Conservation (phyloP, 2,797 vertebrate species). For the Lagorchestes hirsutus region DNA sequence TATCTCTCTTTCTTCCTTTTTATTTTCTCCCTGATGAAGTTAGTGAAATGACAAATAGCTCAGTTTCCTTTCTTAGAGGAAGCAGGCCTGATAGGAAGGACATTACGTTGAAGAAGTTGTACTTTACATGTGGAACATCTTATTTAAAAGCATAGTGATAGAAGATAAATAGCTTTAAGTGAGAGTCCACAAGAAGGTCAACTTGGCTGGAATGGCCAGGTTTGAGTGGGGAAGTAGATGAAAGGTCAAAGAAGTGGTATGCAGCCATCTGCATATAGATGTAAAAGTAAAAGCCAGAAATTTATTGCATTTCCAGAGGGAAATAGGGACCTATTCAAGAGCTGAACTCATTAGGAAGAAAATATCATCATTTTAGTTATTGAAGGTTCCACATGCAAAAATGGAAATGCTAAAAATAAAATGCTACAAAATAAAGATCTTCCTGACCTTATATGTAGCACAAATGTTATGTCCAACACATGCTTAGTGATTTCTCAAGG, state of each 20-base stretch:
- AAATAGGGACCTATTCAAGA: background rate
- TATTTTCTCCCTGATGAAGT: background rate
- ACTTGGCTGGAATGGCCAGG: background rate
- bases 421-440: background rate
- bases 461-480: background rate
- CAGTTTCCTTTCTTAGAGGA: background rate
- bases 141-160: background rate
- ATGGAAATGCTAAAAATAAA: background rate
- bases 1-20: background rate
- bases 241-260: background rate
- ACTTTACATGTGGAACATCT: background rate
- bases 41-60: background rate
- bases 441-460: background rate
- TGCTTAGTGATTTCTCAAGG: background rate
- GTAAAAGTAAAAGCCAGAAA: background rate
- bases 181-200: background rate
- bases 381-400: background rate
- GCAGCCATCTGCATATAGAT: background rate
- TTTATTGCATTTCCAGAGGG: background rate
- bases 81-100: background rate
- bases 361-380: background rate
- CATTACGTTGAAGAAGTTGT: background rate
- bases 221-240: background rate
- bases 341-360: background rate
- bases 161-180: background rate